A percentile compares a stretch with the other conserved stretches of the same genome.
These are phyloP conservation scores for Tupiocoris notatus DNA, from an alignment of 2,888 invertebrate genomes.

Conservation along the genomic window DNA sequence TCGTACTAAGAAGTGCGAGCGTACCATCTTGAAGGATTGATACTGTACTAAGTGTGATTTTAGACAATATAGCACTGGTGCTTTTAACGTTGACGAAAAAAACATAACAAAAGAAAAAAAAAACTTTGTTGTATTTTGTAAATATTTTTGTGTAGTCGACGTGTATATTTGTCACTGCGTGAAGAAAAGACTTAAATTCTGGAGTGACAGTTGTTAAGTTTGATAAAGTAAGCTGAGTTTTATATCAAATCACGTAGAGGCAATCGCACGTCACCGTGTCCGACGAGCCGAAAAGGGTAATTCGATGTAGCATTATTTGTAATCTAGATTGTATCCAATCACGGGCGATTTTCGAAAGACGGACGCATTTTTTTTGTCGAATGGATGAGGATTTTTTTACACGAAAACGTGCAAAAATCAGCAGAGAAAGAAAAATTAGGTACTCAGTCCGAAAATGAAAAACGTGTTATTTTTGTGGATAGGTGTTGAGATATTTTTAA, in stretches of 20 bases:
- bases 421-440: no score
- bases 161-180: neutral
- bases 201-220: neutral
- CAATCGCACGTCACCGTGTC: neutral
- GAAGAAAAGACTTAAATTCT: neutral
- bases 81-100: constrained; percentile 13
- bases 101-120: neutral
- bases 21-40: constrained; percentile 18
- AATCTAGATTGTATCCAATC: neutral
- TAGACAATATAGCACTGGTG: constrained; percentile 41
- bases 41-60: constrained; percentile 27
- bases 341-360: constrained; percentile 47
- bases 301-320: neutral
- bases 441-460: constrained; percentile 15
- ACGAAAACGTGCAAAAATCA: no score
- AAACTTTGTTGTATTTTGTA: constrained; percentile 1
- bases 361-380: no score
- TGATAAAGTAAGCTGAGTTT: neutral
- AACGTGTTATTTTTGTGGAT: neutral
- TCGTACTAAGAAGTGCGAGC: no score
- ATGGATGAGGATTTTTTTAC: no score
- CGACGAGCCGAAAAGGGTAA: neutral
- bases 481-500: neutral
- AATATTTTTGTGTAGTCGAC: neutral
- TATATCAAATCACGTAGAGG: no score